Evolutionary conservation across 2,113 vertebrate species (phyloP), one percentile per base, ranked within the genome.

Genomic region (Enhydra lutris): DNA sequence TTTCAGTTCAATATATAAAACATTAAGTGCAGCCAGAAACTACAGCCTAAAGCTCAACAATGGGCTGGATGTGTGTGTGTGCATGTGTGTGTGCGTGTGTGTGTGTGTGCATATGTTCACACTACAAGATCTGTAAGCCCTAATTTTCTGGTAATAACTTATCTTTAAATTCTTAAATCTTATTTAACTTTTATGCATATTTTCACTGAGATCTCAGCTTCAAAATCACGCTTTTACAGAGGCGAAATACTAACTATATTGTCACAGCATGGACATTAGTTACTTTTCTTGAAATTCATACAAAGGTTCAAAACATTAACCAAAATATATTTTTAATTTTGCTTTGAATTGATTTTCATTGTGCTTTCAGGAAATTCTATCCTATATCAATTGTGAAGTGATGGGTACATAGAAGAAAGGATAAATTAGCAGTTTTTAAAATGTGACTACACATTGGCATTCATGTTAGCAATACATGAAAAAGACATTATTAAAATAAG

Each of bases 401-500:
- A 94, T 47, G 39, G 76, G n/a, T 7, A 39, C 67, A 65, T 7
- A 47, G 23, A 92, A 95, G n/a, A 94, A 47, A n/a, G 45, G 67
- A 69, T 83, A 97, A 96, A 94, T 91, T 74, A 95, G 45, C 4
- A 78, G 52, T 81, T 96, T 97, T 93, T 50, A 57, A 89, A 90
- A 86, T 96, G 50, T 92, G 52, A 91, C 88, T 93, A 52, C 61
- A 93, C 61, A 97, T 95, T 95, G 95, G 9, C 93, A 93, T 71
- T 95, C 45, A 63, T 84, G 89, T 94, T 98, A 97, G 83, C 57
- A 97, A 92, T 81, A 86, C 34, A 80, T 91, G 85, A 97, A 97
- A 96, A 47, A 91, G 92, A 92, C 94, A 91, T 97, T 97, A 96
- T 92, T 96, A 92, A 95, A 93, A 98, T 92, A 95, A 82, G 92